These are phyloP conservation scores for Pelochelys cantorii DNA, from an alignment of 2,797 vertebrate genomes.

Conservation along the genomic window DNA sequence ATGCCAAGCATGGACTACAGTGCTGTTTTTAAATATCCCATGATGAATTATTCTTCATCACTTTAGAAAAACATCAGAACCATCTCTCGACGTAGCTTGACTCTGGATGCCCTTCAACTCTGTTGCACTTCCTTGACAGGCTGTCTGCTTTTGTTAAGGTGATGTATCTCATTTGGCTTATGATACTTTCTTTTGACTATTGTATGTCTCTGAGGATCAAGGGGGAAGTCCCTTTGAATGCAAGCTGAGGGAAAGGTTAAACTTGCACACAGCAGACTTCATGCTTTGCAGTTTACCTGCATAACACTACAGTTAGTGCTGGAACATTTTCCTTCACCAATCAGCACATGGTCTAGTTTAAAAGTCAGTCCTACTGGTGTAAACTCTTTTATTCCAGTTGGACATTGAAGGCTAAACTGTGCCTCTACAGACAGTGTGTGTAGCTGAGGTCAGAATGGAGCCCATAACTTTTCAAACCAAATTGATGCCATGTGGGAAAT, in stretches of 20 bases:
- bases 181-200: background rate
- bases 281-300: background rate
- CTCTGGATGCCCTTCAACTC: background rate
- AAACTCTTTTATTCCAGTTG: background rate
- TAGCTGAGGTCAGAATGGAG: constrained; percentile 21
- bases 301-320: background rate
- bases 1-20: background rate
- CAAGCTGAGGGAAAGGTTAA: background rate
- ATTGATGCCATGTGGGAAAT: background rate
- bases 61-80: background rate
- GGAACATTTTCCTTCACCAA: background rate
- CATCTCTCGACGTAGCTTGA: background rate
- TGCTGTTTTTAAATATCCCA: background rate
- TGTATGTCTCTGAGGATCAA: background rate
- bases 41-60: background rate
- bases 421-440: background rate
- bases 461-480: background rate
- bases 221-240: background rate
- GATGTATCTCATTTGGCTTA: background rate
- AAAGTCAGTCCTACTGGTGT: background rate
- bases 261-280: background rate
- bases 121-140: background rate
- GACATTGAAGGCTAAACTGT: background rate
- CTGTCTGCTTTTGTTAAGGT: background rate
- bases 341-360: background rate